Percentiles rank a stretch among this genome's conserved stretches.
phyloP scores from a whole-genome alignment of 1,140 invertebrate genomes.

The Sitobion miscanthi region DNA sequence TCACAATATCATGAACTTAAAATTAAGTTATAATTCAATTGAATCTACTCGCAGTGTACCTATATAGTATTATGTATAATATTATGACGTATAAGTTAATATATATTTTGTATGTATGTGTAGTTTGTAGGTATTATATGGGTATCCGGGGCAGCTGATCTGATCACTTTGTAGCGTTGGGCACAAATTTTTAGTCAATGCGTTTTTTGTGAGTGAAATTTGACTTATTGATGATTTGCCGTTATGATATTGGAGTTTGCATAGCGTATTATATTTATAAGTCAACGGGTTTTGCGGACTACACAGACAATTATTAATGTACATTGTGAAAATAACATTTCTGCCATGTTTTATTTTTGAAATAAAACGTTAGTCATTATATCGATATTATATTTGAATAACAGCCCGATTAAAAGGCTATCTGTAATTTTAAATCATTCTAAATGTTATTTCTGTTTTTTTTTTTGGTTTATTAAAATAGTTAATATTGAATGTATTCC shows the following conservation, averaged over 20 bases:
- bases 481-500: neutral
- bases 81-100: no score
- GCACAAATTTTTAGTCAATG: neutral
- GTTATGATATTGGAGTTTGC: neutral
- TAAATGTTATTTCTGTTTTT: neutral
- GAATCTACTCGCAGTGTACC: no score
- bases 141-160: no score
- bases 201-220: neutral
- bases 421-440: neutral
- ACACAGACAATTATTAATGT: neutral
- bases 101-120: no score
- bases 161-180: neutral
- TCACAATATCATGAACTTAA: neutral
- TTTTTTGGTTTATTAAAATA: no score
- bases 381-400: neutral
- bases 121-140: neutral
- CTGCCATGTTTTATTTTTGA: neutral
- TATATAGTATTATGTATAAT: no score
- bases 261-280: neutral
- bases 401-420: neutral
- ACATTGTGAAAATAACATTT: neutral
- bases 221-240: neutral
- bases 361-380: neutral
- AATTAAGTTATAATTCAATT: no score
- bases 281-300: neutral